Conservation (phyloP, 1,140 invertebrate genomes). For the Archivesica marissinica region DNA sequence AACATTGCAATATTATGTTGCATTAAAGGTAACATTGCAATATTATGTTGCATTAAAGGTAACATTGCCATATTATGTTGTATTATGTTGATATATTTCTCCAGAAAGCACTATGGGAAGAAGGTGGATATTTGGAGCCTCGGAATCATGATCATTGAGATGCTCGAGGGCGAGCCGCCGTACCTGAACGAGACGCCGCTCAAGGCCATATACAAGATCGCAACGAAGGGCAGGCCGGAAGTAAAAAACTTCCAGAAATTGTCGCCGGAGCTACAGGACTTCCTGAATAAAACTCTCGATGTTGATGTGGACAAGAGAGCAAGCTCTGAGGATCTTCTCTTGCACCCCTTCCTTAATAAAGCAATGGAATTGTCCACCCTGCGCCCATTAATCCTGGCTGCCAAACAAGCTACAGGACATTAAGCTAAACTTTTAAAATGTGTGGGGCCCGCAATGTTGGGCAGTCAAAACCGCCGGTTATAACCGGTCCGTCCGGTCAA, state of each 20-base stretch:
- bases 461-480: no score
- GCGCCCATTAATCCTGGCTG: slow-evolving; percentile 97
- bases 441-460: no score
- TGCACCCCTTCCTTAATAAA: slow-evolving; percentile 98
- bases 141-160: slow-evolving; percentile 84
- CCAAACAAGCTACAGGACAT: slow-evolving; percentile 91
- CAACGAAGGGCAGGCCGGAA: slow-evolving; percentile 83
- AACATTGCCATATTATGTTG: no score
- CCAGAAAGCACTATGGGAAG: slow-evolving; percentile 84
- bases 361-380: slow-evolving; percentile 96
- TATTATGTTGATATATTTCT: no score
- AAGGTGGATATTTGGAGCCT: slow-evolving; percentile 84
- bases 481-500: no score
- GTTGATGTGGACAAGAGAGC: slow-evolving; percentile 97
- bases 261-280: slow-evolving; percentile 96
- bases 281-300: slow-evolving; percentile 98
- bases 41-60: no score
- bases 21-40: no score
- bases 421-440: no score
- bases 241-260: slow-evolving; percentile 97
- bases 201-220: slow-evolving; percentile 91
- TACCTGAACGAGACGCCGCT: slow-evolving; percentile 83
- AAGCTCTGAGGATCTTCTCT: slow-evolving; percentile 93
- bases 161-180: slow-evolving; percentile 84
- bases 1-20: no score